phyloP scores from a whole-genome alignment of 1,140 invertebrate genomes.

The Formica selysi region DNA sequence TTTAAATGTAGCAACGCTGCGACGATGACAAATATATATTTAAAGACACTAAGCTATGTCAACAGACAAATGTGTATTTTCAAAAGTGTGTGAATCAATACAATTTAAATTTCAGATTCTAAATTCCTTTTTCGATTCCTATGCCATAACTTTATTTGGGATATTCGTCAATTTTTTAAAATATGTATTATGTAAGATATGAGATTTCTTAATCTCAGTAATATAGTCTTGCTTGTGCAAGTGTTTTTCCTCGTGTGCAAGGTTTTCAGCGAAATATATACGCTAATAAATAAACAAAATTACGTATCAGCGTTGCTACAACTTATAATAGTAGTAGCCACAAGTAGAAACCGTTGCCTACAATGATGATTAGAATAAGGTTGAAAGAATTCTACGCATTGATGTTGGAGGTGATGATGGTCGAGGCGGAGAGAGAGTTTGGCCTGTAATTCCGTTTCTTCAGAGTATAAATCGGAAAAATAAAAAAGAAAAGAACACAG shows the following conservation, averaged over 20 bases:
- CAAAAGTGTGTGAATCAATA: not conserved
- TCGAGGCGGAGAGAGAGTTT: constrained; percentile 81
- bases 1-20: constrained; percentile 47
- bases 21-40: constrained; percentile 2
- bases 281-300: not conserved
- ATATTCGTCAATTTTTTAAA: constrained; percentile 5
- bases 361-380: constrained; percentile 46
- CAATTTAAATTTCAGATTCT: not conserved
- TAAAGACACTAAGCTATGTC: not conserved
- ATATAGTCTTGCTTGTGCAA: not conserved
- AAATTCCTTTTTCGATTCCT: not conserved
- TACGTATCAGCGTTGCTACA: constrained; percentile 43
- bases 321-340: not conserved
- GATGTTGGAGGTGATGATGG: constrained; percentile 70
- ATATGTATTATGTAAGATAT: not conserved
- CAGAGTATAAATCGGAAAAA: constrained; percentile 32
- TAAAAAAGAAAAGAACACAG: not conserved
- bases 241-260: not conserved
- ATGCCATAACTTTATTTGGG: not conserved
- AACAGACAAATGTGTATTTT: not conserved
- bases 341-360: not conserved
- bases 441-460: constrained; percentile 78
- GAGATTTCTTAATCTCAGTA: not conserved
- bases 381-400: constrained; percentile 75
- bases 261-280: constrained; percentile 14